Evolutionary conservation across 2,888 invertebrate species (phyloP), one percentile per base, ranked within the genome.

Genomic region (Phania funesta): DNA sequence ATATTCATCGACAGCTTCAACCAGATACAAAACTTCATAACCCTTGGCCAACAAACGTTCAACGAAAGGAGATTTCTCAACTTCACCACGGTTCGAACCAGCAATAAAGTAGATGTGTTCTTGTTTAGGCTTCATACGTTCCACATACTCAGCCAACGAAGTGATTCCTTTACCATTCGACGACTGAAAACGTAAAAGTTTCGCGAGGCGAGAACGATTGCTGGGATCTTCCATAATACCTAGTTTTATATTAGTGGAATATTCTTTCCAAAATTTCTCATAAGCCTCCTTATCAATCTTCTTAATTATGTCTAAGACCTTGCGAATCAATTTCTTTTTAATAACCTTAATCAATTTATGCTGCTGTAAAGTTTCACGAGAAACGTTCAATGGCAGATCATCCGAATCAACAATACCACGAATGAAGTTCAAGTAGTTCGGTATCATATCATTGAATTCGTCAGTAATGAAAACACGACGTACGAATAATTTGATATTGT

Each of bases 361-460:
- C 90, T 99, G 99, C 91, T 99, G 99, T 35, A 99, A 93, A 67
- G 97, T 99, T 93, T 99, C 99, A 86, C 99, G 95, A 0, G 98
- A 98, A 32, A 99, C 99, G 91, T 99, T 99, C 86, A 99, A 93
- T 32, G 99, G 99, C 86, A 99, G 92, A 92, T 99, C 99, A 91
- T 99, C 99, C 11, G 98, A 98, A 92, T 99, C 99, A 56, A 99
- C 99, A 85, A 99, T 96, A 87, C 99, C 99, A 74, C 96, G 95
- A 80, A 99, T 94, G 91, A 99, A 99, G 85, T 94, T 95, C 86
- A 99, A 93, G 91, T 99, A 99, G 91, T 96, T 98, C 85, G 99
- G 99, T 96, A 99, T 97, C 95, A 99, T 97, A 90, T 99, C 99
- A 90, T 97, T 97, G 93, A 99, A 99, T 92, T 99, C 98, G 91